Evolutionary conservation across 2,113 vertebrate species (phyloP).

Genomic region (cattle (Bos taurus)): DNA sequence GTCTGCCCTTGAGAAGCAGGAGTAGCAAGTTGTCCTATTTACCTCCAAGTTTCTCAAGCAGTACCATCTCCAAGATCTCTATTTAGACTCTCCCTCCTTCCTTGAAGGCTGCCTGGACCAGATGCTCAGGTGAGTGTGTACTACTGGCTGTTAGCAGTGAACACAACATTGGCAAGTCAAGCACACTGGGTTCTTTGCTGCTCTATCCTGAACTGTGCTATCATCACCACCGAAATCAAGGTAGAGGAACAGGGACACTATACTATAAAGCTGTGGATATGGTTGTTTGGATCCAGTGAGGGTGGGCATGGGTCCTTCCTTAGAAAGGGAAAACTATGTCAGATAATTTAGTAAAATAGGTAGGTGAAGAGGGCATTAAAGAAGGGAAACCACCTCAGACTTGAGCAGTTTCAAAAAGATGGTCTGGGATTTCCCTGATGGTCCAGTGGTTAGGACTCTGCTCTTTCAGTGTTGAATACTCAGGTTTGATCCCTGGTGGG

Average conservation of each 20-base stretch:
- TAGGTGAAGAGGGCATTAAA: neutral
- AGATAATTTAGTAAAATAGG: neutral
- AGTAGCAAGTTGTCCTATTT: no score
- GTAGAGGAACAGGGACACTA: neutral
- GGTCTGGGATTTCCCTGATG: neutral
- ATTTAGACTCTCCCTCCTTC: no score
- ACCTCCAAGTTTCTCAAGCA: no score
- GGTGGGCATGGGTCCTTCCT: neutral
- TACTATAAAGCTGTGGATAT: no score
- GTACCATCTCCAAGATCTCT: no score
- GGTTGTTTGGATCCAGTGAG: no score
- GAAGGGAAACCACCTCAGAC: neutral
- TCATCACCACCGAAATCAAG: accelerated
- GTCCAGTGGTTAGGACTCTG: no score
- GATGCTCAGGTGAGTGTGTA: neutral
- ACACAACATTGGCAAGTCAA: accelerated
- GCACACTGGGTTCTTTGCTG: accelerated
- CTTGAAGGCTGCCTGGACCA: neutral
- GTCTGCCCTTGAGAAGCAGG: no score
- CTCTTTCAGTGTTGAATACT: no score
- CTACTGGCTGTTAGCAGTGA: no score
- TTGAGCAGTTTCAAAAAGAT: neutral
- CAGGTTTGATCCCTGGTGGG: no score
- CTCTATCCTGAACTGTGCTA: neutral
- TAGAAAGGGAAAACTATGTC: neutral